Evolutionary conservation across 1,140 invertebrate species (phyloP).

Genomic region (Macrotrachela quadricornifera): DNA sequence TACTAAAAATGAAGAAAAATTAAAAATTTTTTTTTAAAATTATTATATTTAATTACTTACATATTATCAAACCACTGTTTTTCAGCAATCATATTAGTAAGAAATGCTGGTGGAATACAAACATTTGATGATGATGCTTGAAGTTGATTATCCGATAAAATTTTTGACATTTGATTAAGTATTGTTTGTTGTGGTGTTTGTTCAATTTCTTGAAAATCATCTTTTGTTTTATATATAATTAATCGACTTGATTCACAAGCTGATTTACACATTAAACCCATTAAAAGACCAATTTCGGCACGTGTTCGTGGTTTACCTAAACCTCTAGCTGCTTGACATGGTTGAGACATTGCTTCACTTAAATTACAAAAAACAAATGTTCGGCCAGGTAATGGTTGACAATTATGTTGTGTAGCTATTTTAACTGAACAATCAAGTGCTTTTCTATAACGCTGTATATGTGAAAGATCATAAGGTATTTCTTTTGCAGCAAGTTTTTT

Average conservation of each 20-base stretch:
- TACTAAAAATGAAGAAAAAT: no score
- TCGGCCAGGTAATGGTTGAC: conserved; percentile 26
- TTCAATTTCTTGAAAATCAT: no score
- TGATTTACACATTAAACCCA: conserved; percentile 32
- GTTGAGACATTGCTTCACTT: conserved; percentile 13
- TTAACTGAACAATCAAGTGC: conserved; percentile 29
- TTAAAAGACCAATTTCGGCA: conserved; percentile 21
- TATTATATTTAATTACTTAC: no score
- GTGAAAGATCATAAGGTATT: neutral
- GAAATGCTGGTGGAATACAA: no score
- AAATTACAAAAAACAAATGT: conserved; percentile 26
- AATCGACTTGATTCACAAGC: conserved; percentile 29
- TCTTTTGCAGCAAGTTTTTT: neutral
- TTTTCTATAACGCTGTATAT: conserved; percentile 22
- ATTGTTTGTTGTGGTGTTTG: no score
- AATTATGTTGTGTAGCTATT: conserved; percentile 29
- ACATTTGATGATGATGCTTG: no score
- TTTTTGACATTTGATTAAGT: no score
- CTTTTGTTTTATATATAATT: conserved; percentile 12
- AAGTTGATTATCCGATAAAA: no score
- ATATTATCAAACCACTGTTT: no score
- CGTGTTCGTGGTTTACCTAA: conserved; percentile 17
- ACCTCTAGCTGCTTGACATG: conserved; percentile 20
- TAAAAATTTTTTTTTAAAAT: no score
- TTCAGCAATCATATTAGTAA: no score